Base-by-base conservation (phyloP, 2,113 vertebrate species). In the Daphoenositta chrysoptera region DNA sequence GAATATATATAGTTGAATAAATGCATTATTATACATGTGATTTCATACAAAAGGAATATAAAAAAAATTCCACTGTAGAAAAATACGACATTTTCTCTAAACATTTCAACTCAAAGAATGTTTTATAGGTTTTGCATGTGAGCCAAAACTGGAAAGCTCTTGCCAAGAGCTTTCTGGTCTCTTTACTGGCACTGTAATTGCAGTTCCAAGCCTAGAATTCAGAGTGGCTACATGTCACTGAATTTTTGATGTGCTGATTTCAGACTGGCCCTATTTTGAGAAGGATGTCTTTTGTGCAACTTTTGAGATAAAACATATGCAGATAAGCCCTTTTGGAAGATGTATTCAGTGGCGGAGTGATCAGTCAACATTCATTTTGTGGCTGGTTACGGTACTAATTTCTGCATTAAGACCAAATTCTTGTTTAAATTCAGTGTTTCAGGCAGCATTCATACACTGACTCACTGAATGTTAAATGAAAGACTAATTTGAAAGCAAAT, bases 401-500 rank as follows among this genome's bases (percentile, higher is more conserved):
- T 96, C 80, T 91, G 45, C 68, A 94, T 93, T 96, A 95, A 96
- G 58, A 90, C 44, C 51, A 93, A 96, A 95, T 90, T 87, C 66
- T 94, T 93, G 69, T 95, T 95, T 94, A 92, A 96, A 93, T 96
- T 92, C 73, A 69, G 48, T 89, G 64, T 96, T 94, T 47, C 56
- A 92, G 73, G 73, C 66, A 90, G 35, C 54, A 51, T 91, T 93
- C 40, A 87, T 64, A 66, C 60, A 77, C 40, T 95, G 89, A 94
- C 70, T 97, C 88, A 94, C 39, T 87, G 71, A 77, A 73, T 92
- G 73, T 28, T 91, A 96, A 95, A 84, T 78, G 37, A 85, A 97
- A 93, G 21, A 77, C 13, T 94, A 70, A 68, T 87, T 42, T 89
- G 40, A 82, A 96, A 92, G 33, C 89, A 94, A 94, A 96, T 76